These are phyloP conservation scores for Prenolepis imparis DNA, from an alignment of 2,888 invertebrate genomes.

Conservation along the genomic window DNA sequence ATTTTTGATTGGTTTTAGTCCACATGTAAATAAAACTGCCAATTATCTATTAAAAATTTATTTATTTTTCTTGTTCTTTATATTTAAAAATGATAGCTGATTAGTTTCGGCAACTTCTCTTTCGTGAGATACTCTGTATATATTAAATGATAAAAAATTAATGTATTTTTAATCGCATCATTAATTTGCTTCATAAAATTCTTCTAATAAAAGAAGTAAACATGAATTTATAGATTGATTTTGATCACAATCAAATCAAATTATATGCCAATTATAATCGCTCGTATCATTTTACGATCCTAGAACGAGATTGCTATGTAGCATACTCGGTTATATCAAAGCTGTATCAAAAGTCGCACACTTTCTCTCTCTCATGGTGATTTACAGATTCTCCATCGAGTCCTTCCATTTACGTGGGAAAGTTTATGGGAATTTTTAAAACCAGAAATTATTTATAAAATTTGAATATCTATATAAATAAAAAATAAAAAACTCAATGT, in stretches of 20 bases:
- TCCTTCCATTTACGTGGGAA: neutral
- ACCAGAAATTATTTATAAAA: neutral
- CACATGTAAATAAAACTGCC: no score
- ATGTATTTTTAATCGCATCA: neutral
- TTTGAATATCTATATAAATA: neutral
- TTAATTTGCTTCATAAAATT: neutral
- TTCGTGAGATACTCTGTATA: neutral
- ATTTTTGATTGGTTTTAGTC: no score
- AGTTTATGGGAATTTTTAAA: neutral
- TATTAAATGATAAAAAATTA: neutral
- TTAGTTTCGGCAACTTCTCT: no score
- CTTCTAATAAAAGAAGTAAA: no score
- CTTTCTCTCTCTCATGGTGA: conserved; percentile 27
- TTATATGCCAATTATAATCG: neutral
- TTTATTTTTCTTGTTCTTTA: no score
- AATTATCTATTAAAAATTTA: no score
- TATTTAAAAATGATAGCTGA: no score
- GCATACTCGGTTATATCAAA: neutral
- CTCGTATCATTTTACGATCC: neutral
- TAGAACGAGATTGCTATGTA: neutral
- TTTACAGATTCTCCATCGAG: neutral
- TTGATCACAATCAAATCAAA: neutral
- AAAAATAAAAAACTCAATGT: neutral
- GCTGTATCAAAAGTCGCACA: conserved; percentile 4
- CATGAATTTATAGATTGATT: neutral